These are phyloP conservation scores for Danio choprae DNA, from an alignment of 2,797 vertebrate species.

Conservation along the genomic window DNA sequence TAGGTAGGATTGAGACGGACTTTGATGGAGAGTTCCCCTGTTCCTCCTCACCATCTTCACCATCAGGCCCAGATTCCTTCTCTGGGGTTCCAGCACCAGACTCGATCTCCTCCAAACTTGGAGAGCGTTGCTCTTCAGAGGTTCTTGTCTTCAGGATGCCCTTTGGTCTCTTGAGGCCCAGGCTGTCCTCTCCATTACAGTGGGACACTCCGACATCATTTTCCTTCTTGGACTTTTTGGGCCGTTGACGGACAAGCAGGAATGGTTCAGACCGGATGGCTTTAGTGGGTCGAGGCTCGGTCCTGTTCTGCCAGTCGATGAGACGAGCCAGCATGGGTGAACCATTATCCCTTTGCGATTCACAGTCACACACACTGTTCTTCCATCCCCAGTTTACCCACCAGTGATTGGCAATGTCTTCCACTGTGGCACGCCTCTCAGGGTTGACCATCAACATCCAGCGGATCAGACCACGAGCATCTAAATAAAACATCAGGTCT, in stretches of 20 bases:
- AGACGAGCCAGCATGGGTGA: conserved; percentile 94
- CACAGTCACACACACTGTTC: conserved; percentile 96
- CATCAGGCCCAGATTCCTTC: conserved; percentile 65
- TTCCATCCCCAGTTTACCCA: conserved; percentile 99
- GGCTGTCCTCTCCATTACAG: conserved; percentile 80
- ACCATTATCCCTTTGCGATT: conserved; percentile 86
- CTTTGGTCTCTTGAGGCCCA: conserved; percentile 92
- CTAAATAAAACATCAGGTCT: conserved; percentile 66
- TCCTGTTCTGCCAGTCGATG: conserved; percentile 97
- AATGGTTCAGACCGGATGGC: conserved; percentile 74
- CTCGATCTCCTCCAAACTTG: conserved; percentile 86
- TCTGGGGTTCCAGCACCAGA: conserved; percentile 73
- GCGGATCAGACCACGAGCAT: conserved; percentile 95
- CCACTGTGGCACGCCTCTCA: conserved; percentile 93
- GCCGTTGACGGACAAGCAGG: conserved; percentile 85
- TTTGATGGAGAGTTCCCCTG: conserved; percentile 77
- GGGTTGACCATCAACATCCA: conserved; percentile 99
- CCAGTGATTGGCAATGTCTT: conserved; percentile 99
- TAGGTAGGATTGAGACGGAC: conserved; percentile 87
- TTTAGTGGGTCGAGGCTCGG: conserved; percentile 84
- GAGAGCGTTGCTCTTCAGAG: conserved; percentile 88
- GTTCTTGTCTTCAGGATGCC: conserved; percentile 94
- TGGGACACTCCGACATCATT: conserved; percentile 83
- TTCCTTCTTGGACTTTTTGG: conserved; percentile 97
- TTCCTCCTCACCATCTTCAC: conserved; percentile 77